phyloP scores from a whole-genome alignment of 2,888 invertebrate species.

The Schrankia costaestrigalis region DNA sequence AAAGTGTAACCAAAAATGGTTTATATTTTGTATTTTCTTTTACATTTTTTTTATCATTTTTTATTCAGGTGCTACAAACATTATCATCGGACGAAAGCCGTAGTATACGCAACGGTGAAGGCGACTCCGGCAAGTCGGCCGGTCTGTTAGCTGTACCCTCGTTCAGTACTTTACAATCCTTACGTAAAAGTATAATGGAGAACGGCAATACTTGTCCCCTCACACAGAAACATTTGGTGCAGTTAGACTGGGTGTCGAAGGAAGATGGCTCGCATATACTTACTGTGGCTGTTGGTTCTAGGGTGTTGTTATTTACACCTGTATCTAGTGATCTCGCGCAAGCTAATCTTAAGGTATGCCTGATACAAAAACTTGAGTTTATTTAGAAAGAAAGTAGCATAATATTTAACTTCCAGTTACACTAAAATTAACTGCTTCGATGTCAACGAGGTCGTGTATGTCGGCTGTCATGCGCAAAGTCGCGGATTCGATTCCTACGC shows the following conservation, averaged over 20 bases:
- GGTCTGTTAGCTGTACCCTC: slow-evolving; percentile 92
- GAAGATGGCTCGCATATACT: slow-evolving; percentile 99
- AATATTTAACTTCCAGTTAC: no score
- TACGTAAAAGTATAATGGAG: slow-evolving; percentile 93
- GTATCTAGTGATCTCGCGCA: slow-evolving; percentile 97
- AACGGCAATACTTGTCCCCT: slow-evolving; percentile 95
- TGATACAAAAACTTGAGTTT: not conserved
- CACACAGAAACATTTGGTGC: slow-evolving; percentile 95
- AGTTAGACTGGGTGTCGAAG: slow-evolving; percentile 99
- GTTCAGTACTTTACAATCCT: slow-evolving; percentile 92
- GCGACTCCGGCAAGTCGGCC: slow-evolving; percentile 76
- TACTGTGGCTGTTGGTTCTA: slow-evolving; percentile 97
- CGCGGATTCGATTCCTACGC: not conserved
- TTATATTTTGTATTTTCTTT: no score
- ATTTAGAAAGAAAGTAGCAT: not conserved
- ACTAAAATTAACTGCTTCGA: no score
- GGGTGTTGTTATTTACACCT: slow-evolving; percentile 94
- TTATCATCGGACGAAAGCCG: slow-evolving; percentile 89
- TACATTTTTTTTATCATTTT: no score
- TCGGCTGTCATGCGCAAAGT: no score
- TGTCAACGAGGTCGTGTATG: no score
- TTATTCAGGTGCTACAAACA: slow-evolving; percentile 85
- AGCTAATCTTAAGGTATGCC: slow-evolving; percentile 88
- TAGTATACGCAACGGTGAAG: slow-evolving; percentile 78
- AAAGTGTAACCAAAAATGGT: no score